Percentiles rank a stretch among this genome's conserved stretches.
Conservation (phyloP, 2,113 vertebrate species). For the Peucedramus taeniatus region DNA sequence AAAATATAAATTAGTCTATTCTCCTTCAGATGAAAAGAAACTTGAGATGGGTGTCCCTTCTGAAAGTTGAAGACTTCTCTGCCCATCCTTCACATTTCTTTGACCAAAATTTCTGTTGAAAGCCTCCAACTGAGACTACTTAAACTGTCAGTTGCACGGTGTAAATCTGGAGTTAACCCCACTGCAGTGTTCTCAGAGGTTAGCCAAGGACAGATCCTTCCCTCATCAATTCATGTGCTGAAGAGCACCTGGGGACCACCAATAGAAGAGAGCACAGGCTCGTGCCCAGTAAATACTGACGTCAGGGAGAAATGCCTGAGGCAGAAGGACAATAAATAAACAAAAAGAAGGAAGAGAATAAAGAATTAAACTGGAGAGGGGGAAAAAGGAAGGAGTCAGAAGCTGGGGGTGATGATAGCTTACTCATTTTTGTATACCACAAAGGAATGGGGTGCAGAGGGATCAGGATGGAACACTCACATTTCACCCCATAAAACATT, state of each 20-base stretch:
- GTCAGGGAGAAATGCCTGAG: not conserved
- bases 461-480: not conserved
- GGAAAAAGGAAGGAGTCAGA: not conserved
- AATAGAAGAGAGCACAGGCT: not conserved
- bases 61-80: not conserved
- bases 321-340: not conserved
- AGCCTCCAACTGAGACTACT: not conserved
- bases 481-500: not conserved
- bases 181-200: not conserved
- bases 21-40: not conserved
- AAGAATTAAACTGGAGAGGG: not conserved
- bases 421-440: not conserved
- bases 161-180: slow-evolving; percentile 11
- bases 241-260: not conserved
- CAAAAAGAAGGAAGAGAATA: not conserved
- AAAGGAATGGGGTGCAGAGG: not conserved
- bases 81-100: not conserved
- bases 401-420: not conserved
- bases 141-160: not conserved
- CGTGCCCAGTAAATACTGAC: not conserved
- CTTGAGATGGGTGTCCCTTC: not conserved
- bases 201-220: not conserved
- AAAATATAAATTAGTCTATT: not conserved
- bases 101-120: not conserved
- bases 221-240: not conserved